Base-by-base conservation (phyloP, 2,888 invertebrate genomes). In the Orgyia antiqua region DNA sequence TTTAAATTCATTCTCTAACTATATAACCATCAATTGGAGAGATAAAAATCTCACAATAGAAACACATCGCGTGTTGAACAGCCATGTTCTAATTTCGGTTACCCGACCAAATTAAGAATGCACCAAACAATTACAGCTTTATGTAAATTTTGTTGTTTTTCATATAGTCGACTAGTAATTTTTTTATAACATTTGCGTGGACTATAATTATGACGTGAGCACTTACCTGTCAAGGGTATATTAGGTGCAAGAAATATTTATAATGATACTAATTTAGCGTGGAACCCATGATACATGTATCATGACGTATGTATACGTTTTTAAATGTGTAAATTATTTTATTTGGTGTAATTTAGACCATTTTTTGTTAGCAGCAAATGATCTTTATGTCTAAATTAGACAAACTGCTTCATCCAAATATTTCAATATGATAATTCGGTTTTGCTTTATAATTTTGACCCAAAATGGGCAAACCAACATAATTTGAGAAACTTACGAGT, bases 1-100 rank as follows among this genome's bases (percentile, higher is more conserved):
- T 68, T 74, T 64, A 60, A 65, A 70, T 62, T 61, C 57, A 68
- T 71, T 76, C 68, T 68, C 68, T 72, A 70, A 75, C 70, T 61
- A 68, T 70, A 76, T 71, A 76, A 75, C 76, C 73, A 78, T 74
- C 76, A 75, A 80, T 79, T 78, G 82, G 69, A 65, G 71, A 76
- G 82, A 82, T 82, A 76, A 68, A 54, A 56, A 82, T 80, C 80
- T 74, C 48, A 56, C 60, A 64, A 58, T 60, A 70, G 69, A 68
- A 70, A 68, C 68, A 69, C 70, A 65, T 78, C 61, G 75, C 80
- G 78, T 82, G 80, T 61, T 65, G 40, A 64, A 57, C 60, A 63
- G 61, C 64, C 59, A 69, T 61, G 69, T 67, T 69, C 66, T 61
- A 71, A 72, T 67, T 72, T 69, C 48, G 64, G 67, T 57, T 62